Evolutionary conservation across 2,888 invertebrate genomes (phyloP).

Genomic region (Drosophila peninsularis): DNA sequence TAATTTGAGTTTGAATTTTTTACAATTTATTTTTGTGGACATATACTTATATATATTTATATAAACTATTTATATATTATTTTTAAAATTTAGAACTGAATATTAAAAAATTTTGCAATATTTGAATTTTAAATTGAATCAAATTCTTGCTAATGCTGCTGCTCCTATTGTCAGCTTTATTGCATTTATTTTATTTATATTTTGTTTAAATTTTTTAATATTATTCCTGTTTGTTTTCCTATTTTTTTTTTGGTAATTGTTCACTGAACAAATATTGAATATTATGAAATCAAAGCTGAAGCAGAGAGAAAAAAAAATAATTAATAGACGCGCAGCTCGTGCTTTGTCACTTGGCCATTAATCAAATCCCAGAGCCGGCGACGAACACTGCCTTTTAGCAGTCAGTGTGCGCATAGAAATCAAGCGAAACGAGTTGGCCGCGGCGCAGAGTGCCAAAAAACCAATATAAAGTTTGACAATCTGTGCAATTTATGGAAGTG

Average conservation of each 20-base stretch:
- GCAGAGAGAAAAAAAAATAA: constrained; percentile 6
- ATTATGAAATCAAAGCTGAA: constrained; percentile 13
- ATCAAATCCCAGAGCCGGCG: constrained; percentile 36
- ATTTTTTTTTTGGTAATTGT: not conserved
- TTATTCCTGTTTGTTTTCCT: no score
- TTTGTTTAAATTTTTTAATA: no score
- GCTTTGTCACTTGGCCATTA: constrained; percentile 41
- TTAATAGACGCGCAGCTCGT: constrained; percentile 27
- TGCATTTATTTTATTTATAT: no score
- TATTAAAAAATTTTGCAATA: no score
- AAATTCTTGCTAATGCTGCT: no score
- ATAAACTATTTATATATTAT: no score
- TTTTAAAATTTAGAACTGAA: no score
- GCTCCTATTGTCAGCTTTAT: no score
- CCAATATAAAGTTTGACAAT: not conserved
- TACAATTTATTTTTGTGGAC: no score
- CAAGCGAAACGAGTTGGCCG: not conserved
- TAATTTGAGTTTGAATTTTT: no score
- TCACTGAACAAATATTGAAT: constrained; percentile 11
- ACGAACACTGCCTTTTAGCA: constrained; percentile 16
- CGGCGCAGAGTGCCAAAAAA: not conserved
- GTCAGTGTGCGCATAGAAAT: constrained; percentile 14
- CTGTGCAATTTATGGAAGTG: not conserved
- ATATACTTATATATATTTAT: no score
- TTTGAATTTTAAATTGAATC: no score